phyloP scores from a whole-genome alignment of 2,888 invertebrate species.

The Ochropleura plecta region DNA sequence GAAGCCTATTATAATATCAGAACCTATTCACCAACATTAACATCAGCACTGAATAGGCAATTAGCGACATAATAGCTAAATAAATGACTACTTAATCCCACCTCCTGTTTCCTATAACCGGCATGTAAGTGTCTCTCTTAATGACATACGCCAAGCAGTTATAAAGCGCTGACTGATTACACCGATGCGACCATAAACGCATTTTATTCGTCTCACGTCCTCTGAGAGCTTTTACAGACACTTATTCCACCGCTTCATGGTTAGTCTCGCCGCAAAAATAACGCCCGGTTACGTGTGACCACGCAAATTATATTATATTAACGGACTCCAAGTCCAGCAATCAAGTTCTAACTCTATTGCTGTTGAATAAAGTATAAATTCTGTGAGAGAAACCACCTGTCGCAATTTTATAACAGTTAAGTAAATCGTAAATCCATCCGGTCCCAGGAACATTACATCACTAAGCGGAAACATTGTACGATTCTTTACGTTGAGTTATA shows the following conservation, averaged over 20 bases:
- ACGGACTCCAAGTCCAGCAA: slow-evolving; percentile 62
- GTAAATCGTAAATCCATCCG: slow-evolving; percentile 80
- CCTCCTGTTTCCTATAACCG: slow-evolving; percentile 18
- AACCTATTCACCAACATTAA: slow-evolving; percentile 30
- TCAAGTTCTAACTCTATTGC: slow-evolving; percentile 60
- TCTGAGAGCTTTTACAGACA: slow-evolving; percentile 59
- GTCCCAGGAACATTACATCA: slow-evolving; percentile 76
- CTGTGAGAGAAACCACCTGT: slow-evolving; percentile 51
- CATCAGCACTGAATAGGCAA: slow-evolving; percentile 14
- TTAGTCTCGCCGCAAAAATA: slow-evolving; percentile 72
- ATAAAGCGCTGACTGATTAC: slow-evolving; percentile 50
- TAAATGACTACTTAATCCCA: slow-evolving; percentile 19
- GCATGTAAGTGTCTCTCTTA: slow-evolving; percentile 28
- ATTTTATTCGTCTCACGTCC: slow-evolving; percentile 58
- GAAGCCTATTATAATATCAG: slow-evolving; percentile 26
- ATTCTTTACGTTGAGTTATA: slow-evolving; percentile 64
- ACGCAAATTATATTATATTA: slow-evolving; percentile 83
- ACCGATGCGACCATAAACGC: slow-evolving; percentile 54
- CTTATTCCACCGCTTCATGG: slow-evolving; percentile 72
- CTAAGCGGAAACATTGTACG: slow-evolving; percentile 70
- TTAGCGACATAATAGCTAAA: slow-evolving; percentile 29
- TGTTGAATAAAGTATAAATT: slow-evolving; percentile 50
- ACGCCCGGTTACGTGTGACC: slow-evolving; percentile 74
- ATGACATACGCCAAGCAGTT: slow-evolving; percentile 30
- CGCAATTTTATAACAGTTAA: slow-evolving; percentile 77